Percentiles rank a stretch among this genome's conserved stretches.
These are phyloP conservation scores for Chrysotoxum bicinctum DNA, from an alignment of 2,888 invertebrate species.

Conservation along the genomic window DNA sequence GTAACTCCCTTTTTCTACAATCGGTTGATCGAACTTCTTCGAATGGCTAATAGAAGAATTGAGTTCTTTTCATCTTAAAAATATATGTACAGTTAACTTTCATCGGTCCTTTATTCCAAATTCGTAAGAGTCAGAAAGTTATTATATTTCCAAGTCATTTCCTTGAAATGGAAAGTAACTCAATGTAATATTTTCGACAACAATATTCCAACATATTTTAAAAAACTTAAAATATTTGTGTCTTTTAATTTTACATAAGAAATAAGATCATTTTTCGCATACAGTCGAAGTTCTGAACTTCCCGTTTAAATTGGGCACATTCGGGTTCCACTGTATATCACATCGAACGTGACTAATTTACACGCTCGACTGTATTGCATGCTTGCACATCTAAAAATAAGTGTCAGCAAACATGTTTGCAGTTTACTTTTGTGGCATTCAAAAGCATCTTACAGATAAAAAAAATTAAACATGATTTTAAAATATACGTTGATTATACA, in stretches of 20 bases:
- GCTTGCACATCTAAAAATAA: background rate
- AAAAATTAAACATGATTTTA: slow-evolving; percentile 25
- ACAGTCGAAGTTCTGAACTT: background rate
- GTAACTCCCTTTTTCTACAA: too few species aligned
- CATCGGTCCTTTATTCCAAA: too few species aligned
- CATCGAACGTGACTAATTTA: slow-evolving; percentile 56
- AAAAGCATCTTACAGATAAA: slow-evolving; percentile 3
- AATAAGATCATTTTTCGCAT: background rate
- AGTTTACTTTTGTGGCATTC: slow-evolving; percentile 28
- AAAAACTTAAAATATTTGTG: too few species aligned
- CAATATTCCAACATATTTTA: too few species aligned
- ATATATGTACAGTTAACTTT: too few species aligned
- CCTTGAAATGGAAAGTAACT: too few species aligned
- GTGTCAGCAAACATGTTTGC: slow-evolving; percentile 25
- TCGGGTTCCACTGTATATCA: background rate
- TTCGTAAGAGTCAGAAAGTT: too few species aligned
- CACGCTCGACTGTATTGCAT: slow-evolving; percentile 16
- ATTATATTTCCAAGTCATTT: too few species aligned
- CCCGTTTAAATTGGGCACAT: background rate
- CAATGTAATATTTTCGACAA: too few species aligned
- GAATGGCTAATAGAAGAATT: too few species aligned
- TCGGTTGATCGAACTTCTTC: too few species aligned
- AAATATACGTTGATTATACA: background rate
- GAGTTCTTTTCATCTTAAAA: too few species aligned
- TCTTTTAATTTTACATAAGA: background rate